Evolutionary conservation across 2,888 invertebrate genomes (phyloP).

Genomic region (Colostygia pectinataria): DNA sequence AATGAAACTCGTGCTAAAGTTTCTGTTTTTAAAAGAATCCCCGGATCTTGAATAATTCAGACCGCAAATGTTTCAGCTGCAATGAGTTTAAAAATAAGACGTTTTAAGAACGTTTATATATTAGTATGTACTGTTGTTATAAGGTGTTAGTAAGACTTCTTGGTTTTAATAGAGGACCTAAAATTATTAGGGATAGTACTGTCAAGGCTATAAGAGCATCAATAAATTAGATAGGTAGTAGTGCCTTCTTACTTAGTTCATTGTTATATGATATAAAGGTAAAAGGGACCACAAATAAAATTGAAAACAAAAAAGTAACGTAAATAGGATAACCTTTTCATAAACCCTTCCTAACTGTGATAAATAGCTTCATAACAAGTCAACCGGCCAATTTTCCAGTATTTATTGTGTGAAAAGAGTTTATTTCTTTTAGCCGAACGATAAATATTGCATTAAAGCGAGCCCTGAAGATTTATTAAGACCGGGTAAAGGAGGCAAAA

Average conservation of each 20-base stretch:
- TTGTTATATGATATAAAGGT: too few relatives aligned
- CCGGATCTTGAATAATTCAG: conserved; percentile 18
- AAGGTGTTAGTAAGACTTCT: background rate
- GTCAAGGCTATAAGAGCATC: too few relatives aligned
- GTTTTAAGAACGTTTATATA: background rate
- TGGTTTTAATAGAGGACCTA: background rate
- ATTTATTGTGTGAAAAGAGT: conserved; percentile 64
- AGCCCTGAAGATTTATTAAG: conserved; percentile 63
- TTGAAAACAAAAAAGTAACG: conserved; percentile 8
- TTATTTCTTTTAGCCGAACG: conserved; percentile 61
- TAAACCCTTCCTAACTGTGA: conserved; percentile 19
- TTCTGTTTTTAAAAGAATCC: conserved; percentile 13
- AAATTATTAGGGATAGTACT: background rate
- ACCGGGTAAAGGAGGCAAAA: conserved; percentile 34
- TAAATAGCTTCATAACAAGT: conserved; percentile 27
- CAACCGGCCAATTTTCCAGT: conserved; percentile 27
- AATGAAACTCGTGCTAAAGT: too few relatives aligned
- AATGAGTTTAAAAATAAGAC: conserved; percentile 7
- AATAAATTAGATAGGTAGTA: too few relatives aligned
- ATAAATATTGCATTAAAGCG: conserved; percentile 76
- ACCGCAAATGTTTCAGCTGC: conserved; percentile 7
- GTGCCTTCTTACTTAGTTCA: too few relatives aligned
- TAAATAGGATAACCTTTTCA: conserved; percentile 25
- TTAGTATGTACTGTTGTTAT: conserved; percentile 14
- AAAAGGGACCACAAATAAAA: background rate